These are phyloP conservation scores for Oreochromis spilurus DNA, from an alignment of 2,113 vertebrate genomes.

Conservation along the genomic window DNA sequence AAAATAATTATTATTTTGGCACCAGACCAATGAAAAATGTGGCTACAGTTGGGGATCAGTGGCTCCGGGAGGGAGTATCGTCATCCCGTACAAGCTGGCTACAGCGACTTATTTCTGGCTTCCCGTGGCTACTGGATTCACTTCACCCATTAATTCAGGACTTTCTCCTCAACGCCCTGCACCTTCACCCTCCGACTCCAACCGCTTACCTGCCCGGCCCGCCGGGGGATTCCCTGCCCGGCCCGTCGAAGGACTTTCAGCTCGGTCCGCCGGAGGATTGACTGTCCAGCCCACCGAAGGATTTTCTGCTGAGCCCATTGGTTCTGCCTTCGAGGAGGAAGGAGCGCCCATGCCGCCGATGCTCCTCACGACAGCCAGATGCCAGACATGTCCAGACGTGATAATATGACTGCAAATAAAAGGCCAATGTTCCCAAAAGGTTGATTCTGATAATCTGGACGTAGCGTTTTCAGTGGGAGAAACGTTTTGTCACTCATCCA, in stretches of 20 bases:
- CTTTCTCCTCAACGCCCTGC: not conserved
- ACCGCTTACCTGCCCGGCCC: not conserved
- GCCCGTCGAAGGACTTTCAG: not conserved
- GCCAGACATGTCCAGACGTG: too few species aligned
- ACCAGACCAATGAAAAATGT: not conserved
- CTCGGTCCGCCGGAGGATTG: not conserved
- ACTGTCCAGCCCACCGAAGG: too few species aligned
- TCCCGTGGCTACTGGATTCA: not conserved
- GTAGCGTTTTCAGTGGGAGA: too few species aligned
- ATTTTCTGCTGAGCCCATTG: too few species aligned
- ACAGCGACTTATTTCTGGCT: not conserved
- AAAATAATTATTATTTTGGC: not conserved
- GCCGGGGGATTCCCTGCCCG: not conserved
- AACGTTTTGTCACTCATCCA: too few species aligned
- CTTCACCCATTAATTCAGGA: not conserved
- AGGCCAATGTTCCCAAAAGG: too few species aligned
- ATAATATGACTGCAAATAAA: too few species aligned
- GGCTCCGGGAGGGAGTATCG: not conserved
- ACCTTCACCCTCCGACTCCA: not conserved
- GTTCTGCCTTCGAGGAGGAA: too few species aligned
- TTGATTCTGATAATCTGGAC: too few species aligned
- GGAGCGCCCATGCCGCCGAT: too few species aligned
- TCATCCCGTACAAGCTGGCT: not conserved
- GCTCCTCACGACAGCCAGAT: too few species aligned
- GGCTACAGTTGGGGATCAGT: not conserved